Base-by-base conservation (phyloP, 2,888 invertebrate species). In the Anorthoa munda region DNA sequence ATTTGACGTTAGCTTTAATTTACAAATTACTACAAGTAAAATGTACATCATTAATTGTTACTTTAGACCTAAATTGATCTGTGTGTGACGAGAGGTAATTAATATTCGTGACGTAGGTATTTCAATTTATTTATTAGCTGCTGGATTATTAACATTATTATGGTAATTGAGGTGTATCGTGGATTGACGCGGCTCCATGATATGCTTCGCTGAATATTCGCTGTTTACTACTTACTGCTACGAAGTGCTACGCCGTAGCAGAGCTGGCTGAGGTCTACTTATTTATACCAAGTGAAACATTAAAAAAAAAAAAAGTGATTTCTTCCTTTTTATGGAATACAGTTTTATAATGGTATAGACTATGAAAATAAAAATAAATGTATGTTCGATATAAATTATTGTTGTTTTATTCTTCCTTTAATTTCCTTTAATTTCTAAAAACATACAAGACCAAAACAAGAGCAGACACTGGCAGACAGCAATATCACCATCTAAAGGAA, bases 11-110 rank as follows among this genome's bases (percentile, higher is more conserved):
- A 88, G 87, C 90, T 91, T 92, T 90, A 92, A 90, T 92, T 91
- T 90, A 90, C 89, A 90, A 91, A 92, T 91, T 90, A 92, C 90
- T 88, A 88, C 88, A 89, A 88, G 89, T 87, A 88, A 89, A 88
- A 87, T 89, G 81, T 81, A 85, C 80, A 81, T 87, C 69, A 88
- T 86, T 88, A 88, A 88, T 87, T 84, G 83, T 84, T 81, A 77
- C 74, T 64, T 81, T 78, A 84, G 69, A 79, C 80, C 78, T 79
- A 84, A 81, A 86, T 86, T 75, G 73, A 81, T 86, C 53, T 71
- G 63, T 45, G 59, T 72, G 64, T 79, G 75, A 82, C 73, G 72
- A 82, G 72, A 72, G 64, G 75, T 74, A 65, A 83, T 86, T 82
- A 80, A 80, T 84, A 71, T 68, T 66, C 26, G 53, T 77, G 63